Conservation (phyloP, 2,797 vertebrate species). For the Calcarius lapponicus region DNA sequence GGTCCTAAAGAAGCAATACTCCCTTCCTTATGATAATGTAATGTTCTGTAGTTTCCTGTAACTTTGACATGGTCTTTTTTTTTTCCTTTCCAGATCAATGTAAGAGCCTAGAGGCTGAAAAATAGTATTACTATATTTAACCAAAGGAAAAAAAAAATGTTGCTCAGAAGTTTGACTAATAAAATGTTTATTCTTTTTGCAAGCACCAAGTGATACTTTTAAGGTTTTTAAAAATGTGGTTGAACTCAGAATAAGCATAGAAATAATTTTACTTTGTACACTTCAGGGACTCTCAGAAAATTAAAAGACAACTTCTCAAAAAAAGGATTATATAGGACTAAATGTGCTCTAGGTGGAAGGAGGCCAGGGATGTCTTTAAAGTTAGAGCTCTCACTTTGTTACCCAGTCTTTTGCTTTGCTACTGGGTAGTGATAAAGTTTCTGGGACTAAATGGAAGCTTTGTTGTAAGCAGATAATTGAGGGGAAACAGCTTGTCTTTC, state of each 20-base stretch:
- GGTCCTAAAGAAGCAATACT: neutral
- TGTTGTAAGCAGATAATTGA: slow-evolving; percentile 50
- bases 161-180: neutral
- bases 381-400: neutral
- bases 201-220: neutral
- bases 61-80: neutral
- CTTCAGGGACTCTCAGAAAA: neutral
- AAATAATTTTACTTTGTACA: neutral
- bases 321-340: neutral
- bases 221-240: neutral
- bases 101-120: neutral
- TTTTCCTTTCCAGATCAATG: neutral
- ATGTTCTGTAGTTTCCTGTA: neutral
- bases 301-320: neutral
- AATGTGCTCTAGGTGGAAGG: neutral
- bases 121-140: neutral
- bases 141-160: rapidly evolving
- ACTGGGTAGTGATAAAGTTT: neutral
- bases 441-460: slow-evolving; percentile 44
- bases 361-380: neutral
- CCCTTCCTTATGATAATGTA: neutral
- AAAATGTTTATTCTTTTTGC: neutral
- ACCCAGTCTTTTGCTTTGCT: neutral
- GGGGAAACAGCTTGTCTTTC: slow-evolving; percentile 32
- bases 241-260: neutral